Conservation (phyloP, 2,888 invertebrate genomes). For the Polydrusus cervinus region DNA sequence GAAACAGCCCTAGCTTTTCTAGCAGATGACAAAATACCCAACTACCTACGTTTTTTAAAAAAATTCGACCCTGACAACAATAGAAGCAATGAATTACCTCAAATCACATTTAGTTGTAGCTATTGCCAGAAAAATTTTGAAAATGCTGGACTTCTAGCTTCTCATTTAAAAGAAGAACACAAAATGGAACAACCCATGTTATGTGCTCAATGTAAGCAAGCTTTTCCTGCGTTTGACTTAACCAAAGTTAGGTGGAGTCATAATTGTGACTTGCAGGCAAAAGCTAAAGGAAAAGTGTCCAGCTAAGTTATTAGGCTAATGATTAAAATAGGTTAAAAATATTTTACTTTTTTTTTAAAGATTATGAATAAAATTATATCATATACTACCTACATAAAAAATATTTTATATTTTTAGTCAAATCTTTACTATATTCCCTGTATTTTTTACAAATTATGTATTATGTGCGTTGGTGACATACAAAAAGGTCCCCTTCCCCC, state of each 20-base stretch:
- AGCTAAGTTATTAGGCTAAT: background rate
- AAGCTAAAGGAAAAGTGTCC: background rate
- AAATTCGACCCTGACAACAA: constrained; percentile 30
- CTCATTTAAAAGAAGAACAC: constrained; percentile 58
- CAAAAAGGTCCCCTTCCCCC: too few species aligned
- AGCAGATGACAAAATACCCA: constrained; percentile 17
- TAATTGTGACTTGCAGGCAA: constrained; percentile 14
- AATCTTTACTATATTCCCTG: too few species aligned
- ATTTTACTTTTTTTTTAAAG: background rate
- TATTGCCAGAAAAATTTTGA: constrained; percentile 53
- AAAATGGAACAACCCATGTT: constrained; percentile 60
- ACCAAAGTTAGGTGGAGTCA: constrained; percentile 55
- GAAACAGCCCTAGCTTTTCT: constrained; percentile 56
- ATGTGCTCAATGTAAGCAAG: constrained; percentile 57
- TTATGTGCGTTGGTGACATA: too few species aligned
- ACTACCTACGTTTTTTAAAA: constrained; percentile 30
- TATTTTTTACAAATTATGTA: too few species aligned
- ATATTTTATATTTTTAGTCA: too few species aligned
- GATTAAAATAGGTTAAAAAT: background rate
- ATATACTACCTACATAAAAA: too few species aligned
- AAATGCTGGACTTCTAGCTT: constrained; percentile 38
- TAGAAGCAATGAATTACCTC: constrained; percentile 27
- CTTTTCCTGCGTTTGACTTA: constrained; percentile 50
- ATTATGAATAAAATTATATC: background rate
- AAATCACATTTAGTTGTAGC: constrained; percentile 55